These are phyloP conservation scores for Eulithis prunata DNA, from an alignment of 2,888 invertebrate genomes.

Conservation along the genomic window DNA sequence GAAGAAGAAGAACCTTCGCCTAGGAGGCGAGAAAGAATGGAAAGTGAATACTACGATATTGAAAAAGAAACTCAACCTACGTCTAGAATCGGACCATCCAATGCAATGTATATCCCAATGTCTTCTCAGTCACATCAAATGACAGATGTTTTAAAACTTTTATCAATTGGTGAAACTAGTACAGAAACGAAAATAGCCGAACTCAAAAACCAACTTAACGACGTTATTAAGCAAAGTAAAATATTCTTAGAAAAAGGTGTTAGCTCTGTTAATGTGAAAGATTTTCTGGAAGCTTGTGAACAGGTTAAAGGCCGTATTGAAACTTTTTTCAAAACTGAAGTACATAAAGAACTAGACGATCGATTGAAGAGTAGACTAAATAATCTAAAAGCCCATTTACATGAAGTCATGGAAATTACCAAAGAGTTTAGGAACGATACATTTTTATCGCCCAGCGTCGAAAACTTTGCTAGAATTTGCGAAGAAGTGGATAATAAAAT, in stretches of 20 bases:
- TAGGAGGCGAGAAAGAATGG: not conserved
- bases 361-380: conserved; percentile 27
- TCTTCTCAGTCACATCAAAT: not conserved
- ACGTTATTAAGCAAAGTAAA: conserved; percentile 46
- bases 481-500: conserved; percentile 43
- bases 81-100: no score
- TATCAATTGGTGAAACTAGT: conserved; percentile 1
- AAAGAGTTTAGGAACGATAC: conserved; percentile 42
- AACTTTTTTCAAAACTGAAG: conserved; percentile 29
- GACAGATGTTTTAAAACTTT: not conserved
- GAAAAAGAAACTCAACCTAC: not conserved
- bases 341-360: conserved; percentile 1
- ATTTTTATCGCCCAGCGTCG: conserved; percentile 40
- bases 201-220: conserved; percentile 42
- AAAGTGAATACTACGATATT: no score
- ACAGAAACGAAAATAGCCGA: conserved; percentile 34
- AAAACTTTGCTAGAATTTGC: conserved; percentile 45
- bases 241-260: conserved; percentile 43
- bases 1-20: not conserved
- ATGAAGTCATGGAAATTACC: conserved; percentile 42
- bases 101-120: no score
- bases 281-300: conserved; percentile 48
- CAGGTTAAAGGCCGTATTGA: conserved; percentile 42
- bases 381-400: conserved; percentile 44
- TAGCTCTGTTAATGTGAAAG: conserved; percentile 37